Conservation (phyloP, 1,140 invertebrate species). For the Cotesia chilonis region DNA sequence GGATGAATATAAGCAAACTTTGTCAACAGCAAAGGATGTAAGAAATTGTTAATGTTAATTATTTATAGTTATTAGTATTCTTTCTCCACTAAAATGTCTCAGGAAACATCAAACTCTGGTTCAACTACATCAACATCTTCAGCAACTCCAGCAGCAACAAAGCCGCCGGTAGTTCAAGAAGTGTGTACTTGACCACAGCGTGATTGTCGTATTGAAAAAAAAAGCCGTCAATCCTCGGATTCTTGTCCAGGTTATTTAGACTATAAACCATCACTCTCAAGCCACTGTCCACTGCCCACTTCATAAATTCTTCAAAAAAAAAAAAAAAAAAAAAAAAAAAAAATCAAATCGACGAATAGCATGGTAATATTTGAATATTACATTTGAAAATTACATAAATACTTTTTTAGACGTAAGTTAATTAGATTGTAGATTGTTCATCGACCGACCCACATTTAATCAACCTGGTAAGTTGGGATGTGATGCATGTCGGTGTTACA, state of each 20-base stretch:
- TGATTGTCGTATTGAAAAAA: constrained; percentile 37
- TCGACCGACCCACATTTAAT: constrained; percentile 6
- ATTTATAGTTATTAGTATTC: constrained; percentile 21
- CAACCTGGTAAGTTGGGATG: constrained; percentile 14
- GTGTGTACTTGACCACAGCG: constrained; percentile 59
- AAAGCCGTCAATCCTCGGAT: constrained; percentile 45
- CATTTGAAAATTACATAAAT: neutral
- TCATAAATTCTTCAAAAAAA: constrained; percentile 42
- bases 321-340: constrained; percentile 4
- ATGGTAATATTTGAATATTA: neutral
- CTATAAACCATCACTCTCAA: constrained; percentile 48
- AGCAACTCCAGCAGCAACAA: too few relatives aligned
- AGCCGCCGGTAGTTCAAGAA: constrained; percentile 50
- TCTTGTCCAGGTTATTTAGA: constrained; percentile 53
- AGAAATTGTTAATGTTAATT: constrained; percentile 45
- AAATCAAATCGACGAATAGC: neutral
- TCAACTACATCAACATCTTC: constrained; percentile 40
- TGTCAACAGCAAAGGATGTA: constrained; percentile 56
- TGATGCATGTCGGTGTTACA: constrained; percentile 12
- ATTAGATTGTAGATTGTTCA: constrained; percentile 20
- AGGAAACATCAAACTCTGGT: constrained; percentile 48
- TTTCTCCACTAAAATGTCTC: constrained; percentile 36
- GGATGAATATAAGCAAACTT: constrained; percentile 58
- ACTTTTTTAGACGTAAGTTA: constrained; percentile 19
- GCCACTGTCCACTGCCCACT: constrained; percentile 58